Evolutionary conservation across 2,113 vertebrate species (phyloP).

Genomic region (Pontoporia blainvillei): DNA sequence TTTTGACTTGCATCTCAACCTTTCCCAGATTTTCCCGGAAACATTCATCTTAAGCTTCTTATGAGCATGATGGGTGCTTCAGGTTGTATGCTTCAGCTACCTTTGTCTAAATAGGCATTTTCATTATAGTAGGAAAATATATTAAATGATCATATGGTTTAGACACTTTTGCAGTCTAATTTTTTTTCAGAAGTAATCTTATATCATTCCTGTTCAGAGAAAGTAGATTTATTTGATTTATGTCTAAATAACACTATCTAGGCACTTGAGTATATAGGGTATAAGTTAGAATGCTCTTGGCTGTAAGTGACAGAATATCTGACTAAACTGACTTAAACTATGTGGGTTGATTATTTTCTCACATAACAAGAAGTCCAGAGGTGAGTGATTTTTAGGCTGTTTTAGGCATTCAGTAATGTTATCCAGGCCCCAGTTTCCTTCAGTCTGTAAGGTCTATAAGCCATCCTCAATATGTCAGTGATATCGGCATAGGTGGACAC

Average conservation of each 20-base stretch:
- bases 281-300: neutral
- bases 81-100: neutral
- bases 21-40: neutral
- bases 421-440: neutral
- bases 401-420: neutral
- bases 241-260: neutral
- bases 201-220: neutral
- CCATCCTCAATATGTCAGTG: neutral
- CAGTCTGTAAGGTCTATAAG: neutral
- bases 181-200: neutral
- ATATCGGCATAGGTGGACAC: neutral
- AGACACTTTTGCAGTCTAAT: neutral
- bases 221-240: neutral
- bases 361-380: neutral
- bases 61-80: neutral
- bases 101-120: conserved; percentile 36
- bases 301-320: neutral
- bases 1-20: neutral
- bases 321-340: neutral
- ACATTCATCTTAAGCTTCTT: neutral
- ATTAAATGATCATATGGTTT: neutral
- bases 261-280: neutral
- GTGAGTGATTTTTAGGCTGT: neutral
- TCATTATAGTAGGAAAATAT: neutral
- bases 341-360: neutral